Base-by-base conservation (phyloP, 92 coral and sea anemone genomes). In the Chrysogorgia sp. region DNA sequence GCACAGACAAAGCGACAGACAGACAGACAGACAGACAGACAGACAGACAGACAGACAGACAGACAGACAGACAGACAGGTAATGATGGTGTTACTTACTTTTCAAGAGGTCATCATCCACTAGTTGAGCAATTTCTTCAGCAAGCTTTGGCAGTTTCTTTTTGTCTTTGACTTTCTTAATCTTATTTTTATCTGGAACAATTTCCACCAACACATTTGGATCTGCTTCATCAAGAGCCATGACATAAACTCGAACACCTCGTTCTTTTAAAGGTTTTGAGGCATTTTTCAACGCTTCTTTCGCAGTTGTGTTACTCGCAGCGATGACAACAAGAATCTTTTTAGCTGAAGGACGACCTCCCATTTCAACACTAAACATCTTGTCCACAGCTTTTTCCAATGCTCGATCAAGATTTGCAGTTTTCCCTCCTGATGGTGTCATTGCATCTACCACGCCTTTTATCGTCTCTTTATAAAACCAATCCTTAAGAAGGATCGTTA, bases 271-370 rank as follows among this genome's bases (percentile, higher is more conserved):
- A 0, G 88, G 86, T 65, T 79, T 74, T 17, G 86, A 81, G 28
- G 91, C 72, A 40, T 85, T 75, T 48, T 82, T 75, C 3, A 90
- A 71, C 58, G 55, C 89, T 57, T 85, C 88, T 19, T 63, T 66
- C 33, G 66, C 79, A 61, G 62, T 89, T 90, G 79, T 72, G 66
- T 72, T 72, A 52, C 79, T 72, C 34, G 79, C 79, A 76, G 89
- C 88, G 33, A 90, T 82, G 7, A 90, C 85, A 53, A 88, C 92
- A 24, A 90, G 80, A 62, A 82, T 90, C 88, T 90, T 71, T 52
- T 58, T 45, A 19, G 78, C 78, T 12, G 61, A 58, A 1, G 78
- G 65, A 2, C 78, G 78, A 55, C 78, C 78, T 25, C 78, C 78
- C 25, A 32, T 2, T 26, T 45, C 19, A 33, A 37, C 32, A 20